Evolutionary conservation across 2,113 vertebrate genomes (phyloP).

Genomic region (Sapayoa aenigma): DNA sequence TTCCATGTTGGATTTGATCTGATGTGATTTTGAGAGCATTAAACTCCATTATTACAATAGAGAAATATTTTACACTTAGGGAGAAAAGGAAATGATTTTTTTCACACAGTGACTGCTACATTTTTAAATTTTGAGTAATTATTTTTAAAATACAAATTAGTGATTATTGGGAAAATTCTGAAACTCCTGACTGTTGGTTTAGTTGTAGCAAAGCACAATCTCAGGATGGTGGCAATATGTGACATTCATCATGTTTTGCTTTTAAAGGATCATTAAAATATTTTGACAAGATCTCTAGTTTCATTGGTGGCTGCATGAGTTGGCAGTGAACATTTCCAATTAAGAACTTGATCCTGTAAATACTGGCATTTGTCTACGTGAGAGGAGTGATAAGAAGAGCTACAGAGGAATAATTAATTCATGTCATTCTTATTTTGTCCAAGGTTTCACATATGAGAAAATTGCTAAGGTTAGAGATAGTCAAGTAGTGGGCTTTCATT

Average conservation of each 20-base stretch:
- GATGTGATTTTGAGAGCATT: constrained; percentile 33
- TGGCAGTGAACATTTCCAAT: not conserved
- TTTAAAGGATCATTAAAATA: not conserved
- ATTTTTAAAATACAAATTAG: not conserved
- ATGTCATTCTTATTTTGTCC: not conserved
- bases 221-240: constrained; percentile 41
- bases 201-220: constrained; percentile 50
- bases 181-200: not conserved
- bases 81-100: not conserved
- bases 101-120: constrained; percentile 2
- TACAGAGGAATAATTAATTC: not conserved
- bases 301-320: not conserved
- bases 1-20: constrained; percentile 46
- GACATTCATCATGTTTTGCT: not conserved
- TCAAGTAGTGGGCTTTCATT: not conserved
- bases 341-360: not conserved
- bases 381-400: not conserved
- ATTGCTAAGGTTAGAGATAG: not conserved
- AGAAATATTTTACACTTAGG: constrained; percentile 32
- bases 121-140: not conserved
- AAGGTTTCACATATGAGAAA: not conserved
- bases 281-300: not conserved
- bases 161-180: not conserved
- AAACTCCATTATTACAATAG: constrained; percentile 4
- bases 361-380: not conserved